These are phyloP conservation scores for Chrysolina oricalcia DNA, from an alignment of 2,888 invertebrate species.

Conservation along the genomic window DNA sequence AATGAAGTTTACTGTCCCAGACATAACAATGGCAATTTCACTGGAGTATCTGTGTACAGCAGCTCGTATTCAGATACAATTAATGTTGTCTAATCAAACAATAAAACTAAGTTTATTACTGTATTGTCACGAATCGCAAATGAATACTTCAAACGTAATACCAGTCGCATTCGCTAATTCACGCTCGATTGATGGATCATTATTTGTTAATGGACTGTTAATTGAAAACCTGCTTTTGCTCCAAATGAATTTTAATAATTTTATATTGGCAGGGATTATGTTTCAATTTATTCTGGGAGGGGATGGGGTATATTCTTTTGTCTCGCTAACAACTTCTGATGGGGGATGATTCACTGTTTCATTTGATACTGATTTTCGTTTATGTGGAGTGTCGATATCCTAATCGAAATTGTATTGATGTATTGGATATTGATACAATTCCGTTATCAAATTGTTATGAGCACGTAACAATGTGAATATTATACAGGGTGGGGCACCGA, in stretches of 20 bases:
- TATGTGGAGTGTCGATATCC: neutral
- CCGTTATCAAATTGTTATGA: too few relatives aligned
- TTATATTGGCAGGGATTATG: constrained; percentile 23
- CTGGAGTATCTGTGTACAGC: constrained; percentile 19
- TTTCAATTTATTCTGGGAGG: constrained; percentile 32
- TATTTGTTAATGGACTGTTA: constrained; percentile 55
- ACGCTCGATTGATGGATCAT: constrained; percentile 54
- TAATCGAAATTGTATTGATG: too few relatives aligned
- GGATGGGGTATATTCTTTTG: neutral
- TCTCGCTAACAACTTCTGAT: constrained; percentile 1
- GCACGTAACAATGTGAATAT: too few relatives aligned
- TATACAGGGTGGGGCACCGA: too few relatives aligned
- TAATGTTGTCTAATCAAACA: constrained; percentile 48
- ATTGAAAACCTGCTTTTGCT: constrained; percentile 50
- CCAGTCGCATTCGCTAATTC: constrained; percentile 50
- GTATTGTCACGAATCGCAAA: constrained; percentile 52
- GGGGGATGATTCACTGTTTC: neutral
- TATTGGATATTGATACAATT: too few relatives aligned
- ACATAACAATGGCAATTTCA: constrained; percentile 21
- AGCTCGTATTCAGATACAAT: constrained; percentile 34
- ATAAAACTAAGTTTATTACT: constrained; percentile 52
- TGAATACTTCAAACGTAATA: constrained; percentile 55
- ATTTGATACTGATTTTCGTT: neutral
- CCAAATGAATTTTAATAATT: constrained; percentile 47
- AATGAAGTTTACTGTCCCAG: neutral